A percentile compares a stretch with the other conserved stretches of the same genome.
Evolutionary conservation across 2,797 vertebrate genomes (phyloP).

Genomic region (Xenentodon cancila): DNA sequence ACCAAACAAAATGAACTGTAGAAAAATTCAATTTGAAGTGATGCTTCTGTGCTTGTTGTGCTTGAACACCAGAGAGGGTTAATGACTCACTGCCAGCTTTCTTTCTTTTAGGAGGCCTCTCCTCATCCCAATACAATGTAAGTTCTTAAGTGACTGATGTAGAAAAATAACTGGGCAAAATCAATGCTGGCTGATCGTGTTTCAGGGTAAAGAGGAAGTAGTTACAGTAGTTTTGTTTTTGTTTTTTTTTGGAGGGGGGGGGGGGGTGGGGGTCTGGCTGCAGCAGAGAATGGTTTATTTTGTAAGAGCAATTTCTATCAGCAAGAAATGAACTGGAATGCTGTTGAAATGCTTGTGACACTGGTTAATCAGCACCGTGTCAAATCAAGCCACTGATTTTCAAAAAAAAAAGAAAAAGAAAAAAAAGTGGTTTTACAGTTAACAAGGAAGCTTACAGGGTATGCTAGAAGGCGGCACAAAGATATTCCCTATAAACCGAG

Average conservation of each 20-base stretch:
- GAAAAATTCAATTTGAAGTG: slow-evolving; percentile 21
- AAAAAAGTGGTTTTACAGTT: too few species aligned
- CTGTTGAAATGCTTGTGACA: slow-evolving; percentile 11
- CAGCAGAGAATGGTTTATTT: not conserved
- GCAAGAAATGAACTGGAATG: slow-evolving; percentile 6
- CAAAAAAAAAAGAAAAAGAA: slow-evolving; percentile 24
- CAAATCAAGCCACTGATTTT: slow-evolving; percentile 33
- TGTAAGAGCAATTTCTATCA: slow-evolving; percentile 9
- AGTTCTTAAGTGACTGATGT: not conserved
- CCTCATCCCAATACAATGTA: slow-evolving; percentile 4
- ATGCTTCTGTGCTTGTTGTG: slow-evolving; percentile 18
- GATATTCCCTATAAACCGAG: not conserved
- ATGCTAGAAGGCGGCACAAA: not conserved
- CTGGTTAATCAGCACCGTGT: slow-evolving; percentile 14
- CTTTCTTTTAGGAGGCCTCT: not conserved
- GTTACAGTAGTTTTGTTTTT: not conserved
- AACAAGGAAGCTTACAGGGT: too few species aligned
- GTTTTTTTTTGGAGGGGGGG: too few species aligned
- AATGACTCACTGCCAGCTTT: not conserved
- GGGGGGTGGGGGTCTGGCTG: too few species aligned
- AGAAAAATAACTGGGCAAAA: slow-evolving; percentile 5
- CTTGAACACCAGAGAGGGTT: slow-evolving; percentile 8
- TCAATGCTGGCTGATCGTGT: slow-evolving; percentile 14
- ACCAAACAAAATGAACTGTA: slow-evolving; percentile 25
- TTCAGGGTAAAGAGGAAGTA: slow-evolving; percentile 6